phyloP scores from a whole-genome alignment of 2,888 invertebrate species.

The Drosophila cognata region DNA sequence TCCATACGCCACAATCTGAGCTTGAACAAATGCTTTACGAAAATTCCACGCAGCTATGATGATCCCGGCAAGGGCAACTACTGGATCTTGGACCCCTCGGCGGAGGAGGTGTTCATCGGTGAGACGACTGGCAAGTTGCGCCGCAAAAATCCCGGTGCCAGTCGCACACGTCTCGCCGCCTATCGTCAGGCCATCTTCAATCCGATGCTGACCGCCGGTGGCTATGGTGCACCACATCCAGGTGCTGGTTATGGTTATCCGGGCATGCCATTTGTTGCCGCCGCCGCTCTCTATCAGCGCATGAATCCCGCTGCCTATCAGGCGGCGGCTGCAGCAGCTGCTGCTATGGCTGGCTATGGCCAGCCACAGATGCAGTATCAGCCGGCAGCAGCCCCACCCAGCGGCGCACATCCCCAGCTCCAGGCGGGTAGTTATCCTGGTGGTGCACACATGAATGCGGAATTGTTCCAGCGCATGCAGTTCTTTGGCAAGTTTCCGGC shows the following conservation, averaged over 20 bases:
- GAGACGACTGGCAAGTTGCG: conserved; percentile 98
- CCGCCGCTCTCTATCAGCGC: conserved; percentile 82
- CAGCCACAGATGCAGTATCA: conserved; percentile 71
- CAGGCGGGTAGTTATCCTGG: conserved; percentile 62
- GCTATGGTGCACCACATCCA: conserved; percentile 67
- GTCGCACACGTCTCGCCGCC: conserved; percentile 94
- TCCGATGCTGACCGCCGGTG: conserved; percentile 70
- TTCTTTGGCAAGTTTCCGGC: conserved; percentile 82
- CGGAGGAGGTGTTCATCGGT: conserved; percentile 99
- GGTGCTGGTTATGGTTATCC: conserved; percentile 64
- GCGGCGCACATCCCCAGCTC: conserved; percentile 57
- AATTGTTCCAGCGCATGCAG: conserved; percentile 85
- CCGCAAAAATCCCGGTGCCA: conserved; percentile 95
- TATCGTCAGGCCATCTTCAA: conserved; percentile 88
- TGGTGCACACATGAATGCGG: conserved; percentile 74
- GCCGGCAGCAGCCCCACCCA: conserved; percentile 31
- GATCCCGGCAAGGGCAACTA: conserved; percentile 99
- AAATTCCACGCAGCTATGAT: conserved; percentile 98
- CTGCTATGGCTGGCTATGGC: conserved; percentile 58
- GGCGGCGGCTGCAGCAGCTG: conserved; percentile 60
- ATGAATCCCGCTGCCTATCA: conserved; percentile 80
- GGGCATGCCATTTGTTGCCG: conserved; percentile 70
- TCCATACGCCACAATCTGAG: conserved; percentile 98
- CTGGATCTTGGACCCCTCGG: conserved; percentile 99
- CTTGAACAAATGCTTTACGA: conserved; percentile 99